Conservation (phyloP, 2,797 vertebrate genomes). For the Fundulus diaphanus region DNA sequence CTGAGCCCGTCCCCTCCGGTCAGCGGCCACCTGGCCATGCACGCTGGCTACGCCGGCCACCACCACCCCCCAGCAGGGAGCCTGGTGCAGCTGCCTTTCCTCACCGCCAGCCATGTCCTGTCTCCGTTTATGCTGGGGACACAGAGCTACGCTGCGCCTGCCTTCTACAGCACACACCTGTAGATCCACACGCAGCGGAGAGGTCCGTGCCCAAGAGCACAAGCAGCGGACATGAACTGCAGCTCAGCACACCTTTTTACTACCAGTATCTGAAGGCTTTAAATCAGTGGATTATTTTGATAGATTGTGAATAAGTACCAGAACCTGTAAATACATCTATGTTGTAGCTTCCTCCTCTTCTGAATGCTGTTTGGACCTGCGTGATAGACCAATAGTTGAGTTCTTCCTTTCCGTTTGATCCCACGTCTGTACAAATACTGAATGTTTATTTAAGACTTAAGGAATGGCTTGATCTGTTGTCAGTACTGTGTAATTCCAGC, state of each 20-base stretch:
- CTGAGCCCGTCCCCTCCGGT: constrained; percentile 93
- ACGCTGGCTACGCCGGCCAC: constrained; percentile 86
- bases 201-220: background rate
- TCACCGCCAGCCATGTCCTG: constrained; percentile 91
- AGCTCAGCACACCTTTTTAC: constrained; percentile 55
- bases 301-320: constrained; percentile 75
- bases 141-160: constrained; percentile 92
- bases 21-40: constrained; percentile 90
- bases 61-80: constrained; percentile 83
- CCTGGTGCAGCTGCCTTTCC: constrained; percentile 94
- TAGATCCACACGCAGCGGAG: constrained; percentile 70
- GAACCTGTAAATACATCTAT: constrained; percentile 74
- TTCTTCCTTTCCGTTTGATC: constrained; percentile 35
- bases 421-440: constrained; percentile 67
- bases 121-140: constrained; percentile 96
- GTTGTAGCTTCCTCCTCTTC: constrained; percentile 67
- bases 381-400: constrained; percentile 56
- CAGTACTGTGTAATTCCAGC: constrained; percentile 72
- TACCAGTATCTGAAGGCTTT: constrained; percentile 59
- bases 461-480: constrained; percentile 80
- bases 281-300: constrained; percentile 74
- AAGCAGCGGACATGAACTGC: background rate
- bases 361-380: constrained; percentile 75
- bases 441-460: constrained; percentile 74
- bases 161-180: constrained; percentile 97